phyloP scores from a whole-genome alignment of 2,113 vertebrate species.

The Peromyscus leucopus region DNA sequence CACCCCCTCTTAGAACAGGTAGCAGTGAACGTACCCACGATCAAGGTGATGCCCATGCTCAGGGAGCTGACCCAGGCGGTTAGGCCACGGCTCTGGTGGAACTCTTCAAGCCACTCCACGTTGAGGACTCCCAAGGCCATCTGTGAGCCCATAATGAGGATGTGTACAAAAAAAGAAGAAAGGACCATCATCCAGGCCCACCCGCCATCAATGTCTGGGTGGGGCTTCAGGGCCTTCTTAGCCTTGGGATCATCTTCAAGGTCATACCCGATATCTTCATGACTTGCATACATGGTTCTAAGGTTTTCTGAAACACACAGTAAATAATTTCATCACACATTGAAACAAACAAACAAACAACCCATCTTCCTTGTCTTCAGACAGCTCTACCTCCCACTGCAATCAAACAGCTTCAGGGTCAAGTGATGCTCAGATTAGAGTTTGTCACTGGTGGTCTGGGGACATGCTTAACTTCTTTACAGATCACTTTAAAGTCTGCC shows the following conservation, averaged over 20 bases:
- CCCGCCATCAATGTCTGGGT: conserved; percentile 88
- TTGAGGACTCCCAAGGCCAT: conserved; percentile 92
- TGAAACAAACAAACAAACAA: neutral
- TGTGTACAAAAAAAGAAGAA: conserved; percentile 90
- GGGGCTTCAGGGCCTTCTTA: conserved; percentile 84
- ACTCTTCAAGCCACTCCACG: conserved; percentile 92
- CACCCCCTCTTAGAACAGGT: neutral
- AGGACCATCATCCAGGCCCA: conserved; percentile 92
- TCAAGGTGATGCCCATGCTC: conserved; percentile 90
- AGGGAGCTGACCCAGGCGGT: conserved; percentile 91
- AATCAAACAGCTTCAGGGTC: too few species aligned
- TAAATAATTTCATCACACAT: conserved; percentile 56
- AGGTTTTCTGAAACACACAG: conserved; percentile 80
- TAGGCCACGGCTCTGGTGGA: conserved; percentile 89
- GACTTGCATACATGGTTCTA: conserved; percentile 87
- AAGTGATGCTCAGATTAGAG: neutral
- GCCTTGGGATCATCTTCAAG: conserved; percentile 86
- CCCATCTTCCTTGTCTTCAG: neutral
- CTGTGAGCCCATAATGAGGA: conserved; percentile 91
- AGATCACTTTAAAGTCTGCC: neutral
- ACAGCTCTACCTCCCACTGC: neutral
- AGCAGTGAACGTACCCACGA: conserved; percentile 87
- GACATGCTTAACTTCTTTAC: neutral
- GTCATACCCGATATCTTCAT: conserved; percentile 87
- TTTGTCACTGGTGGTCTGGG: neutral